Evolutionary conservation across 2,797 vertebrate species (phyloP), one percentile per base, ranked within the genome.

Genomic region (Brotula barbata): DNA sequence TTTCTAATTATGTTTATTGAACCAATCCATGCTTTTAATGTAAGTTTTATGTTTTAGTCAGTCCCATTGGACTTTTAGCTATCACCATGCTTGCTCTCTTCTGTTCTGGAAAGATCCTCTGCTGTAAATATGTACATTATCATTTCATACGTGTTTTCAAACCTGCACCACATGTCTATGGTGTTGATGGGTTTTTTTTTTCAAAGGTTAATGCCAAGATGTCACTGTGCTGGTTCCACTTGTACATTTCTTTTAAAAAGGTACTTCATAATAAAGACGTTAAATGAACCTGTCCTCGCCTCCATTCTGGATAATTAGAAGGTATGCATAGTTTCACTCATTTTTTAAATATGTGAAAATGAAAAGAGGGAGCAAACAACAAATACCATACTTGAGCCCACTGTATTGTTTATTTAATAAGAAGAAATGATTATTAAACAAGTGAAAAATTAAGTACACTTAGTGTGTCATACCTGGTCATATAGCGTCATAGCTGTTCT

Each of bases 41-140:
- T 68, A 62, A 0, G 0, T 61, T 2, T 69, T 75, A 76, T 78
- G 71, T 73, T 66, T 75, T 71, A 59, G 55, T 77, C 80, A 47
- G 71, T 81, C 78, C 47, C 2, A 76, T 83, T 80, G 64, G 82
- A 50, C 80, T 87, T 79, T 85, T 87, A 80, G 80, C 48, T 73
- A 77, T 86, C 73, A 66, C 76, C 75, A 81, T 40, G 80, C 73
- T 81, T 41, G 63, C 81, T 86, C 77, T 71, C 75, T 68, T 84
- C 71, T 78, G 73, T 85, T 84, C 64, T 74, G 70, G 75, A 81
- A 88, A 81, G 78, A 85, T 73, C 75, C 75, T 80, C 77, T 86
- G 81, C 81, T 98, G 94, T 97, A 96, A 96, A 96, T 96, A 95
- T 94, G 95, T 95, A 94, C 90, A 93, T 94, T 94, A 89, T 92